Evolutionary conservation across 2,113 vertebrate genomes (phyloP).

Genomic region (Phrynosoma platyrhinos): DNA sequence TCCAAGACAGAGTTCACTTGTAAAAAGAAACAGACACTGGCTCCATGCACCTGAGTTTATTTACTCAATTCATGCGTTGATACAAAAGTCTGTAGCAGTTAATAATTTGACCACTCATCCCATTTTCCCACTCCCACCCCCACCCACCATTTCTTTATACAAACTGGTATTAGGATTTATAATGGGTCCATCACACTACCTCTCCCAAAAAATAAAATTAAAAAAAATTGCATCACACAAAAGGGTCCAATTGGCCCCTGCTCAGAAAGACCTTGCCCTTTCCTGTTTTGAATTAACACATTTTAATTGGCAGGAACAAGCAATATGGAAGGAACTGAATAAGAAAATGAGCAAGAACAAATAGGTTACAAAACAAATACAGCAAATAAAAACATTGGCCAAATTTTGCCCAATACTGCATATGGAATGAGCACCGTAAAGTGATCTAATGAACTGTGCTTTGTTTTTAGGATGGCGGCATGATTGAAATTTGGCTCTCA

Average conservation of each 20-base stretch:
- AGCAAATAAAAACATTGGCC: background rate
- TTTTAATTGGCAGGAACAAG: background rate
- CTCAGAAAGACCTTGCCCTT: conserved; percentile 11
- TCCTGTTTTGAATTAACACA: background rate
- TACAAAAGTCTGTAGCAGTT: conserved; percentile 40
- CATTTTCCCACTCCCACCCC: background rate
- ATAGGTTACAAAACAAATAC: background rate
- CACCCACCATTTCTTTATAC: conserved; percentile 12
- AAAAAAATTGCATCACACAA: background rate
- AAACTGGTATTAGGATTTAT: conserved; percentile 22
- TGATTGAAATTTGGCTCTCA: background rate
- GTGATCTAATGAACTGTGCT: background rate
- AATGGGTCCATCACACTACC: background rate
- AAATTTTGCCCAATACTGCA: background rate
- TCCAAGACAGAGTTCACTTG: background rate
- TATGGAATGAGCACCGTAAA: background rate
- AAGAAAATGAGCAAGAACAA: background rate
- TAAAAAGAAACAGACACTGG: background rate
- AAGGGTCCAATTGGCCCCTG: background rate
- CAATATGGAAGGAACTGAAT: background rate
- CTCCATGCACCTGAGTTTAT: conserved; percentile 50
- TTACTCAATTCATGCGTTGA: conserved; percentile 38
- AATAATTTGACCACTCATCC: conserved; percentile 8
- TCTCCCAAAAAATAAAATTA: background rate
- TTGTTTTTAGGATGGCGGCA: background rate